Conservation (phyloP, 64 coral and sea anemone species). For the Platygyra sinensis region DNA sequence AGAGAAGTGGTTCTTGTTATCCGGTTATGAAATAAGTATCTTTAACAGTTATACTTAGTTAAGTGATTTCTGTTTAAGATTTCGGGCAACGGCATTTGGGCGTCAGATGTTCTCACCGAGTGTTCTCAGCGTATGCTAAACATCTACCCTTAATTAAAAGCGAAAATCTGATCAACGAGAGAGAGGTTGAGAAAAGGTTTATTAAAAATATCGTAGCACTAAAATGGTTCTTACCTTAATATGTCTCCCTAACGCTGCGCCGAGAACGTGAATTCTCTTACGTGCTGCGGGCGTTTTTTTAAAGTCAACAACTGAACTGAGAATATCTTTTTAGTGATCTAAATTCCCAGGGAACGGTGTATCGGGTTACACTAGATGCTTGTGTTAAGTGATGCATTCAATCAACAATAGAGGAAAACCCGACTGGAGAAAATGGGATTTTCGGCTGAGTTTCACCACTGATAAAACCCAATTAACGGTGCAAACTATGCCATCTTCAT, state of each 20-base stretch:
- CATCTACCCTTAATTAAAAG: background rate
- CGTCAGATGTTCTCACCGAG: background rate
- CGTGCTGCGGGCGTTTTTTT: background rate
- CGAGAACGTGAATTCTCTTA: conserved; percentile 10
- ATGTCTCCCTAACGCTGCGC: background rate
- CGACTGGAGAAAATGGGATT: conserved; percentile 27
- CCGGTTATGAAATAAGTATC: background rate
- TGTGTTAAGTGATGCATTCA: conserved; percentile 39
- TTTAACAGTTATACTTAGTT: background rate
- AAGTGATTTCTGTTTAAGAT: background rate
- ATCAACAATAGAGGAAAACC: conserved; percentile 13
- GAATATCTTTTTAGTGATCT: conserved; percentile 27
- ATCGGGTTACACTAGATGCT: conserved; percentile 23
- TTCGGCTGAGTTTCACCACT: background rate
- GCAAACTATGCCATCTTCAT: background rate
- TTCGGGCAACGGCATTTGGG: background rate
- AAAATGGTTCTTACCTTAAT: background rate
- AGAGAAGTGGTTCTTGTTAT: too few relatives aligned
- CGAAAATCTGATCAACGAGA: background rate
- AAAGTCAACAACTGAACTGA: conserved; percentile 21
- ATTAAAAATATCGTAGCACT: background rate
- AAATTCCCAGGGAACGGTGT: background rate
- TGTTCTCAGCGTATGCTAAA: background rate
- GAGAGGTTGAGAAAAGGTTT: background rate
- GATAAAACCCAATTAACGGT: conserved; percentile 20